A percentile compares a stretch with the other conserved stretches of the same genome.
Evolutionary conservation across 2,797 vertebrate species (phyloP).

Genomic region (Sylvia borin): DNA sequence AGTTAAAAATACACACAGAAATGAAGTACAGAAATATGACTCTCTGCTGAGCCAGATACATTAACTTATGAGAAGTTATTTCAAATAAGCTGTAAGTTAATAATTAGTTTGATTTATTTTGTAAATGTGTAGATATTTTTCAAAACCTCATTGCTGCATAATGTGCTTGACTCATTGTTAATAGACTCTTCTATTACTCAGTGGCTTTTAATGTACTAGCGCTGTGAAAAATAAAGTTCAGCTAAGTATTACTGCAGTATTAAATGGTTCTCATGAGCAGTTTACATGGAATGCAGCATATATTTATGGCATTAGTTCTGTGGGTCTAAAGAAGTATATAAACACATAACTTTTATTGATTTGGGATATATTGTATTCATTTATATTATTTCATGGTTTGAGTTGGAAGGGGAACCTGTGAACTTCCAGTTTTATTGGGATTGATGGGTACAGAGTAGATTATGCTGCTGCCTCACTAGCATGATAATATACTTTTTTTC

Average conservation of each 20-base stretch:
- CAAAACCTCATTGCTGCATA: background rate
- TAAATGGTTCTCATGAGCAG: background rate
- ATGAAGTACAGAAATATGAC: background rate
- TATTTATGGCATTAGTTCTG: background rate
- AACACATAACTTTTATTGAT: background rate
- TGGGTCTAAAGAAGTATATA: background rate
- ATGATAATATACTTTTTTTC: background rate
- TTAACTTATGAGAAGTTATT: conserved; percentile 3
- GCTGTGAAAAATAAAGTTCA: conserved; percentile 7
- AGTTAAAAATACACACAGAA: background rate
- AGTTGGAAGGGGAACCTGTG: background rate
- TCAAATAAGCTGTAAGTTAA: conserved; percentile 5
- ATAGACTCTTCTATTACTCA: background rate
- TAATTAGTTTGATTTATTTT: conserved; percentile 6
- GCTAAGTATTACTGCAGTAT: background rate
- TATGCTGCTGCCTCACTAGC: background rate
- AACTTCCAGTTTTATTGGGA: background rate
- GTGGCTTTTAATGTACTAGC: background rate
- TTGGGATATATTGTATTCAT: background rate
- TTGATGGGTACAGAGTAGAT: background rate
- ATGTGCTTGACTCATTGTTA: background rate
- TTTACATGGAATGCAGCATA: background rate
- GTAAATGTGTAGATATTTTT: conserved; percentile 39
- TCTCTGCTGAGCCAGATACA: background rate
- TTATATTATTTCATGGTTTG: background rate